Conservation (phyloP, 2,797 vertebrate genomes). For the Enteromius unitaeniatus region DNA sequence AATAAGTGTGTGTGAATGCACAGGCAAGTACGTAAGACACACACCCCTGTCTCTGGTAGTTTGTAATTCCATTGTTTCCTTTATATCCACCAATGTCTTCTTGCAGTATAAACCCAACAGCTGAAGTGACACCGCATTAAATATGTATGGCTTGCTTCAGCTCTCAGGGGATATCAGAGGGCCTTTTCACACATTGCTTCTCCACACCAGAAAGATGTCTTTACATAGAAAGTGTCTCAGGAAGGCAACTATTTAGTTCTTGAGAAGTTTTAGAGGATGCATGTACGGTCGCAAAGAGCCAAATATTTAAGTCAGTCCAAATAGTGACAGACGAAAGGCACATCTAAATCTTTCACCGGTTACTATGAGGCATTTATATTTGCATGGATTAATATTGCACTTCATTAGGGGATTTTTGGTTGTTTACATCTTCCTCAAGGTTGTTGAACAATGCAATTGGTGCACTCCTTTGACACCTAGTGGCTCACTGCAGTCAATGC, state of each 20-base stretch:
- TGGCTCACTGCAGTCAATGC: background rate
- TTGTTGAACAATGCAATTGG: background rate
- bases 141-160: background rate
- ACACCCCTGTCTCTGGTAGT: background rate
- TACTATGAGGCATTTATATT: background rate
- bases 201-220: background rate
- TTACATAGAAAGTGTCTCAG: background rate
- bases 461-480: background rate
- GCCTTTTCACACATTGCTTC: slow-evolving; percentile 28
- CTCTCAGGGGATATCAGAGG: background rate
- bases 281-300: background rate
- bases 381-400: background rate
- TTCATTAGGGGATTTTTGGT: background rate
- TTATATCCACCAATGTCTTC: background rate
- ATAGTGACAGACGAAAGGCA: background rate
- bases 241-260: background rate
- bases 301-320: background rate
- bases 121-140: slow-evolving; percentile 1
- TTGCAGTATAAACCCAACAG: slow-evolving; percentile 1
- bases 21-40: no score
- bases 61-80: background rate
- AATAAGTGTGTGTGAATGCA: background rate
- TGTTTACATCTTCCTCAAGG: background rate
- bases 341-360: background rate
- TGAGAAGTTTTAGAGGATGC: no score